Evolutionary conservation across 1,140 invertebrate genomes (phyloP), one percentile per base, ranked within the genome.

Genomic region (Aphelenchoides besseyi): DNA sequence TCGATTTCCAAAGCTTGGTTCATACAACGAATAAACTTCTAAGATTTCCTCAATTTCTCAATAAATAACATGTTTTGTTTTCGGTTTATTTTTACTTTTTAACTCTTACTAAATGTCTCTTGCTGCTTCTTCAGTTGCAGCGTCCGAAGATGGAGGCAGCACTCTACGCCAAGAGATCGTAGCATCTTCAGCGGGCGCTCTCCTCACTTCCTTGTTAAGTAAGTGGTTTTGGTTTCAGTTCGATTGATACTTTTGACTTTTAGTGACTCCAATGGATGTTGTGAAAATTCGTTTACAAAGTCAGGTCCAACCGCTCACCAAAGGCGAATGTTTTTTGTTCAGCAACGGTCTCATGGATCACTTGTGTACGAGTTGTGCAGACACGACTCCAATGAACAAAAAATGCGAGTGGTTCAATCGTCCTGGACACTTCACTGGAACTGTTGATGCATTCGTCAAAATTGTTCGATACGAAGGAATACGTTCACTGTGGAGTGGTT

Each of bases 311-410:
- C 89, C 89, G 1, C 85, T 91, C 74, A 82, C 91, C 3, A 91
- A 90, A 26, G 92, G 93, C 68, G 91, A 92, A 85, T 97, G 94
- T 87, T 97, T 94, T 86, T 85, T 98, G 8, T 98, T 96, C 85
- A 96, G 93, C 82, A 98, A 98, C 89, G 95, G 95, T 0, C 87
- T 99, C n/a, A 97, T 98, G 94, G 96, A 98, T 86, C 94, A 97
- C 85, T 85, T 97, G n/a, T 98, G 95, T 86, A 89, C 90, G n/a
- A 95, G 92, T 87, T 85, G 78, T 62, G 77, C 53, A 33, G 85
- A 89, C 8, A 85, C 86, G 55, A 85, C 85, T 71, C 86, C 85
- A 71, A 85, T 86, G 32, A 59, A 59, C 0, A 72, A 82, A 85
- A 82, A 59, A 62, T 73, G 71, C 68, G 81, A 85, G 26, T 92